Conservation (phyloP, 2,113 vertebrate species). For the Propithecus coquereli region DNA sequence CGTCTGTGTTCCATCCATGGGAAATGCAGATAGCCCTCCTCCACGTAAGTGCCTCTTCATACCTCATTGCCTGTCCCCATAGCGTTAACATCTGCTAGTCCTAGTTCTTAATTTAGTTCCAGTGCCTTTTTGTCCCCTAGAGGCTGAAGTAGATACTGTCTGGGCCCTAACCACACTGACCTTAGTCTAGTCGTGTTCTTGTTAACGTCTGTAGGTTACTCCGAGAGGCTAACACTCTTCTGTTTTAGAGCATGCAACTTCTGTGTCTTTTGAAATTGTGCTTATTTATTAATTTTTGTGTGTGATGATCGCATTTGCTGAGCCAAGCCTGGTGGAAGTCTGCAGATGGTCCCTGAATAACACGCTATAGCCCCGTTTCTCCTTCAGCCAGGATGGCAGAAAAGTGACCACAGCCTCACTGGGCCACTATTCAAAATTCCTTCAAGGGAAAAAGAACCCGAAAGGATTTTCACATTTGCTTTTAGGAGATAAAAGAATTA, state of each 20-base stretch:
- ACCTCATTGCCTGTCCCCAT: conserved; percentile 74
- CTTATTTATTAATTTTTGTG: conserved; percentile 57
- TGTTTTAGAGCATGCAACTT: conserved; percentile 77
- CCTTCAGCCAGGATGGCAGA: background rate
- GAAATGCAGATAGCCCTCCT: conserved; percentile 90
- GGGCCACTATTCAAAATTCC: background rate
- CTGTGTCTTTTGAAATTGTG: conserved; percentile 51
- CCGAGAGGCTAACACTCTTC: conserved; percentile 65
- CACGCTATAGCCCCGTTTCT: fast-evolving
- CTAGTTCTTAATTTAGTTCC: conserved; percentile 74
- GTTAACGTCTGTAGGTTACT: conserved; percentile 63
- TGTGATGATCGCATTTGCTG: conserved; percentile 29
- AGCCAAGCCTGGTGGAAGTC: conserved; percentile 22
- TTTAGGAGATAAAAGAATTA: background rate
- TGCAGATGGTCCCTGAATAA: conserved; percentile 26
- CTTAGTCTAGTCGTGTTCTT: conserved; percentile 62
- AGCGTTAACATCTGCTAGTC: conserved; percentile 73
- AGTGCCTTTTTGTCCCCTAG: conserved; percentile 60
- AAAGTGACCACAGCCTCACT: background rate
- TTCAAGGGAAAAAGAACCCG: background rate
- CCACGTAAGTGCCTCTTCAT: conserved; percentile 94
- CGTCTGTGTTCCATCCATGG: conserved; percentile 89
- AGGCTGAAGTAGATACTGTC: conserved; percentile 63
- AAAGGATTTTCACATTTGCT: background rate
- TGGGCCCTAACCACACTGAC: conserved; percentile 82